Evolutionary conservation across 2,797 vertebrate species (phyloP).

Genomic region (Thaleichthys pacificus): DNA sequence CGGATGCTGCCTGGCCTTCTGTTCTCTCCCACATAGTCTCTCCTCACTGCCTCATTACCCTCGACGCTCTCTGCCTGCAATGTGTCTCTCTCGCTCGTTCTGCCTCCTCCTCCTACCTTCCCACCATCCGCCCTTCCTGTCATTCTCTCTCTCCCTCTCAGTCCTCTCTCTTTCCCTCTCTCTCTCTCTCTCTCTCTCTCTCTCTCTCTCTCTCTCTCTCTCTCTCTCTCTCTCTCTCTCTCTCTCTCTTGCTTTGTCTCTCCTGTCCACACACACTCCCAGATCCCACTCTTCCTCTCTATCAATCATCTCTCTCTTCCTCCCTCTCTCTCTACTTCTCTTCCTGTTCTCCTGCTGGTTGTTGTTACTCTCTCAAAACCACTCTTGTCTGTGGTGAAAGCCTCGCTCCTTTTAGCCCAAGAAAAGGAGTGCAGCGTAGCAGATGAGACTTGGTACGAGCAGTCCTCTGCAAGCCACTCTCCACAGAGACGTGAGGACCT

Average conservation of each 20-base stretch:
- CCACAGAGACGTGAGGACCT: too few relatives aligned
- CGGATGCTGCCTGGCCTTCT: conserved; percentile 10
- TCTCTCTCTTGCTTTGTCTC: conserved; percentile 23
- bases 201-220: too few relatives aligned
- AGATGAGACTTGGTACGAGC: too few relatives aligned
- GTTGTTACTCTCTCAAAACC: too few relatives aligned
- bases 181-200: too few relatives aligned
- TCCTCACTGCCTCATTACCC: conserved; percentile 25
- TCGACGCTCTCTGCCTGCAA: not conserved
- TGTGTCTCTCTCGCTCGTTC: conserved; percentile 4
- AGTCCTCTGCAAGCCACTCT: too few relatives aligned
- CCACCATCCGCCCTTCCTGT: not conserved
- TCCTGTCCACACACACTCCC: too few relatives aligned
- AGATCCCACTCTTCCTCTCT: conserved; percentile 17
- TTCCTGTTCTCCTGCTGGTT: conserved; percentile 3
- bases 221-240: not conserved
- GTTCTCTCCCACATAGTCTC: not conserved
- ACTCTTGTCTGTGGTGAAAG: too few relatives aligned
- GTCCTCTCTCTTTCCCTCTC: not conserved
- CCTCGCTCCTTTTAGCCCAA: too few relatives aligned
- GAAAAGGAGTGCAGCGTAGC: too few relatives aligned
- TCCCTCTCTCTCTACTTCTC: conserved; percentile 20
- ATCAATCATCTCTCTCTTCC: too few relatives aligned
- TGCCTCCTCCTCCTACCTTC: not conserved
- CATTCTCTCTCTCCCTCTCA: conserved; percentile 14